Base-by-base conservation (phyloP, 2,113 vertebrate species). In the Sebastes schlegelii region DNA sequence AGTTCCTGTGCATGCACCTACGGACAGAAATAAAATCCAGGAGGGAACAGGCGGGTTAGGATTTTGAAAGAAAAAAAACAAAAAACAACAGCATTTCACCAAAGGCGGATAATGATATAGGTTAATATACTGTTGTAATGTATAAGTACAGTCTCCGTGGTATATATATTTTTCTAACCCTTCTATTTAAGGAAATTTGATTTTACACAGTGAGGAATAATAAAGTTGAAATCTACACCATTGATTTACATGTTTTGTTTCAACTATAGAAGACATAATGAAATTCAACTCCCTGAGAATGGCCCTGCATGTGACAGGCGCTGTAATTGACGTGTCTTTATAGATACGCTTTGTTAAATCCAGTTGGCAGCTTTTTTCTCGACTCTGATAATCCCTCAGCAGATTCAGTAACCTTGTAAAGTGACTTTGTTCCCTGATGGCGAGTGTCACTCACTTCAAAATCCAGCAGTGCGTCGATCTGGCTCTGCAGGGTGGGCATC, bases 401-500 rank as follows among this genome's bases (percentile, higher is more conserved):
- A 40, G 58, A 57, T 73, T 55, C 40, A 46, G 13, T 49, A 8
- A 77, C 69, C 66, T 83, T 55, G 34, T n/a, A 74, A 57, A 45
- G 34, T 49, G 67, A 88, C 82, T 80, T 66, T 64, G 52, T 70
- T 66, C 5, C 58, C 40, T 58, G 60, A 70, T 58, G 73, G 58
- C 3, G 5, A 54, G 23, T 69, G 58, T 87, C 93, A 97, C 97
- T 80, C 95, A 99, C 98, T 49, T 99, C 97, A 80, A 99, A 99
- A 93, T 99, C 98, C 93, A 99, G 96, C 89, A 99, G 94, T 34
- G 98, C 97, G 81, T 99, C 98, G 8, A 99, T 98, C 84, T 99
- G 98, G 94, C 97, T 96, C 95, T 99, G 98, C 46, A 99, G 92
- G 83, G 96, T 98, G 69, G 97, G 97, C 98, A 99, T 99, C 77